Evolutionary conservation across 2,888 invertebrate genomes (phyloP), one percentile per base, ranked within the genome.

Genomic region (Onthophagus sagittarius): DNA sequence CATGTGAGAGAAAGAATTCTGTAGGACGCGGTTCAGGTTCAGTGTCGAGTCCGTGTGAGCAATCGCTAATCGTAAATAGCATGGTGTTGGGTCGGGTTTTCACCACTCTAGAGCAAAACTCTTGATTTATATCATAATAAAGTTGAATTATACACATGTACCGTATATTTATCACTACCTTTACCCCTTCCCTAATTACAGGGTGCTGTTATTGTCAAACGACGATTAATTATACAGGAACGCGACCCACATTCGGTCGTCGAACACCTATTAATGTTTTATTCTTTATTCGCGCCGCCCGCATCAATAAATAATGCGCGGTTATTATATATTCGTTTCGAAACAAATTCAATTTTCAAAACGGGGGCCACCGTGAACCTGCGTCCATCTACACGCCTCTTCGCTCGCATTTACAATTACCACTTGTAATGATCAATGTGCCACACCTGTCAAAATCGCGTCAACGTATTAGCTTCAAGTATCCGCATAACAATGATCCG

Each of bases 1-100:
- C 63, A 70, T 70, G 70, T 53, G 62, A 15, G 70, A 23, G n/a
- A 62, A 70, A 70, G 70, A 70, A 70, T 70, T 62, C 70, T 53
- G 53, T 39, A 53, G 70, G 70, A 33, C 15, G 53, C 62, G 53
- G 62, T 62, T 33, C 70, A 23, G 39, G 67, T 23, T 6, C 67
- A 23, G 15, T 67, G 67, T 67, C 31, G 64, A 23, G 67, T n/a
- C 31, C 63, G 70, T 70, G 70, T 72, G 74, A 74, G 69, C 72
- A 70, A 74, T 74, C 71, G 72, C 74, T 64, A 72, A 74, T 74
- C 74, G 62, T 74, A 74, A 74, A 74, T 74, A 72, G 33, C 23
- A 23, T 67, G 31, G 32, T 71, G 62, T 71, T 39, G 32, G 67
- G 31, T 32, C 67, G 67, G 23, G 39, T 53, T 53, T 53, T 53